These are phyloP conservation scores for Melanerpes aurifrons DNA, from an alignment of 2,113 vertebrate species.

Conservation along the genomic window DNA sequence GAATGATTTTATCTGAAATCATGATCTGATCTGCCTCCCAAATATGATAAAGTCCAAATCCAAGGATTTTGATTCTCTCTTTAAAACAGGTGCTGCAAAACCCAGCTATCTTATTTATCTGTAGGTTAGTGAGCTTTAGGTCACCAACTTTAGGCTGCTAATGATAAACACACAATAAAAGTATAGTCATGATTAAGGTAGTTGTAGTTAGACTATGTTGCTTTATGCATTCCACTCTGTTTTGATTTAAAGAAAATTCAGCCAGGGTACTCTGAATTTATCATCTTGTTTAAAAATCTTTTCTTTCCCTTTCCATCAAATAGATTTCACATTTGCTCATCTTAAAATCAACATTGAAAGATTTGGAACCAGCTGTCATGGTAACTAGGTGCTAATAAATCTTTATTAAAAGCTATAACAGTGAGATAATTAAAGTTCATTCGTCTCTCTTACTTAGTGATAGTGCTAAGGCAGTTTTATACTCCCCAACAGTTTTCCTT, in stretches of 20 bases:
- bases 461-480: not conserved
- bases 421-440: not conserved
- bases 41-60: not conserved
- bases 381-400: not conserved
- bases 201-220: not conserved
- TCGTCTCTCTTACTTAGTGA: not conserved
- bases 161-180: not conserved
- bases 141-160: not conserved
- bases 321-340: not conserved
- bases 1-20: not conserved
- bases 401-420: not conserved
- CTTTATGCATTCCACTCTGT: not conserved
- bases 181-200: not conserved
- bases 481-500: not conserved
- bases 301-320: not conserved
- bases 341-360: not conserved
- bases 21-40: not conserved
- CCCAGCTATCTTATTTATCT: accelerated
- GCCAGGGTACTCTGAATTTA: not conserved
- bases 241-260: not conserved
- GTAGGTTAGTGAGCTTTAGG: not conserved
- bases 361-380: not conserved
- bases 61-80: not conserved
- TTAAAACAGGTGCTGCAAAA: not conserved
- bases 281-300: not conserved